Evolutionary conservation across 2,113 vertebrate genomes (phyloP), one percentile per base, ranked within the genome.

Genomic region (Pithys albifrons): DNA sequence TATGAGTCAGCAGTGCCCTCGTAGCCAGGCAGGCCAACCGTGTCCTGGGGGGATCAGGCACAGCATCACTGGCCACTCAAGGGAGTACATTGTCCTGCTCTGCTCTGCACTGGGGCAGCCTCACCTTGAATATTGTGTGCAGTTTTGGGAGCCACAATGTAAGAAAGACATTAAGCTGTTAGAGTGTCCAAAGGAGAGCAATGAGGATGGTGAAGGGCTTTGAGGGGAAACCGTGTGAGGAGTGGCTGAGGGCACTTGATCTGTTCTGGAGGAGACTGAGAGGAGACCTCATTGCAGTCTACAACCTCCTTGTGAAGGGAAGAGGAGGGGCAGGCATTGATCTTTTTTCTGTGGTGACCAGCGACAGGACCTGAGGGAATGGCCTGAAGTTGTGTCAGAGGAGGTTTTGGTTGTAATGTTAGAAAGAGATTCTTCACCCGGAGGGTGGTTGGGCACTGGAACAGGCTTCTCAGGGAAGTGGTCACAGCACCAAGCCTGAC

Each of bases 381-480:
- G 29, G 6, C 29, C 7, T 82, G 29, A 41, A 61, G 2, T 2
- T 75, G 13, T 54, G 46, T 61, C 29, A 17, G 28, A 10, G 5
- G 8, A 52, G 28, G 33, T 24, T 74, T 52, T n/a, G 10, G 8
- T 20, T 59, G 29, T 43, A 39, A 1, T n/a, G 12, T 8, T 7
- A 1, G 24, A 1, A 1, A 31, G 61, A 41, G 9, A 13, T 54
- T 69, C 2, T 75, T 48, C 24, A n/a, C 10, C 3, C n/a, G 48
- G 24, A n/a, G 24, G 3, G 4, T 61, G 39, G 0, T 1, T 62
- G 39, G 24, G 9, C 29, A 18, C 6, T 61, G 54, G 27, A 61
- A 31, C 20, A n/a, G 54, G 5, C 9, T 41, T 19, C 24, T 12
- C 71, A 48, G 48, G 37, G 43, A 1, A 55, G 14, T 31, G n/a